phyloP scores from a whole-genome alignment of 2,888 invertebrate genomes.

The Oligia fasciuncula region DNA sequence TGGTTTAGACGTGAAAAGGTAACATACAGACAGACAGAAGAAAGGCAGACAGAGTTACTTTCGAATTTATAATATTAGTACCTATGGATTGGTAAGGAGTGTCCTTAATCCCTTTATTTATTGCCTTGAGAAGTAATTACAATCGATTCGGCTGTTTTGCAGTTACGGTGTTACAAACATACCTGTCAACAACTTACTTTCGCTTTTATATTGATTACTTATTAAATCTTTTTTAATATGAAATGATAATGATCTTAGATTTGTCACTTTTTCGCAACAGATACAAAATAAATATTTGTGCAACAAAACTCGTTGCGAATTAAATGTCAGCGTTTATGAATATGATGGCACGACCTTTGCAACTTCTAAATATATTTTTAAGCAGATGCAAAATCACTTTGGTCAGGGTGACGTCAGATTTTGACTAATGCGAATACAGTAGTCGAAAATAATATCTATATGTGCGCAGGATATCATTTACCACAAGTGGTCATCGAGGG shows the following conservation, averaged over 20 bases:
- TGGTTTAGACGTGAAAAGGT: too few relatives aligned
- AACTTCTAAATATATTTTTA: conserved; percentile 17
- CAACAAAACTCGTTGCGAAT: background rate
- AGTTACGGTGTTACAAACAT: background rate
- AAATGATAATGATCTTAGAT: conserved; percentile 6
- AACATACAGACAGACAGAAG: too few relatives aligned
- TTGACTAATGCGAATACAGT: background rate
- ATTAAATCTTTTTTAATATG: background rate
- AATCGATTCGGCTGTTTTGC: background rate
- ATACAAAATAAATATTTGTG: background rate
- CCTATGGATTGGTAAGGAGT: background rate
- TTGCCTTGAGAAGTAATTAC: background rate
- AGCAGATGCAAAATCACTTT: conserved; percentile 30
- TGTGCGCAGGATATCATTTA: background rate
- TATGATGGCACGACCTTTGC: conserved; percentile 6
- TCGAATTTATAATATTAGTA: too few relatives aligned
- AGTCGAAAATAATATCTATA: background rate
- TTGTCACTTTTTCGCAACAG: background rate
- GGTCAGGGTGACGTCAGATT: conserved; percentile 42
- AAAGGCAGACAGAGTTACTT: too few relatives aligned
- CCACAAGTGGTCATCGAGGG: background rate
- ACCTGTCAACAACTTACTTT: conserved; percentile 10
- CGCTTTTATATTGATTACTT: background rate
- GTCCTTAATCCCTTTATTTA: conserved; percentile 13
- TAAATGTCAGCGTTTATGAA: conserved; percentile 33